Evolutionary conservation across 2,797 vertebrate genomes (phyloP).

Genomic region (Tenualosa ilisha): DNA sequence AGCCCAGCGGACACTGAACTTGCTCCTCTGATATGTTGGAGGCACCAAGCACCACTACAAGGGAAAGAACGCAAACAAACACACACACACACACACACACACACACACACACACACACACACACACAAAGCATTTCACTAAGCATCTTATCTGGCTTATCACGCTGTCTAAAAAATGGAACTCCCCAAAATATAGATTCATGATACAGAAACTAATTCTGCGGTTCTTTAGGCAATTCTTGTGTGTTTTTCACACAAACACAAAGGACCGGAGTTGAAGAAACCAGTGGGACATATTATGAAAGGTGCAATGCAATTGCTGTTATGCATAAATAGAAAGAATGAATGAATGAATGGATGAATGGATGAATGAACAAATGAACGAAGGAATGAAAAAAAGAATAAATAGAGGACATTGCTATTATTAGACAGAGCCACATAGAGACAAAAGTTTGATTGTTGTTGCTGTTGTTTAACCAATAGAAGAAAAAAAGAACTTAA

Average conservation of each 20-base stretch:
- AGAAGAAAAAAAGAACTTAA: background rate
- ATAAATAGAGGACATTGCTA: background rate
- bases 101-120: constrained; percentile 4
- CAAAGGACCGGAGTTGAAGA: background rate
- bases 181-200: background rate
- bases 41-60: constrained; percentile 64
- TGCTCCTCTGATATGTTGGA: constrained; percentile 74
- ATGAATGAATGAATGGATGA: too few species aligned
- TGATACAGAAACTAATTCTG: background rate
- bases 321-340: too few species aligned
- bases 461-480: too few species aligned
- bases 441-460: background rate
- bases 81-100: constrained; percentile 12
- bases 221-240: background rate
- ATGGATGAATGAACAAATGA: too few species aligned
- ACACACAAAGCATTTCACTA: constrained; percentile 6
- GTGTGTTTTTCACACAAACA: background rate
- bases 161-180: background rate
- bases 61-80: constrained; percentile 33
- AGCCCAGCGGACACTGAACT: constrained; percentile 82
- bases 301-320: background rate
- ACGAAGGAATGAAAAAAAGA: too few species aligned
- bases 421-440: background rate
- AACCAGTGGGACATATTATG: background rate
- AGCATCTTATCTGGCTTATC: background rate